Evolutionary conservation across 2,797 vertebrate genomes (phyloP).

Genomic region (Petrocephalus sullivani): DNA sequence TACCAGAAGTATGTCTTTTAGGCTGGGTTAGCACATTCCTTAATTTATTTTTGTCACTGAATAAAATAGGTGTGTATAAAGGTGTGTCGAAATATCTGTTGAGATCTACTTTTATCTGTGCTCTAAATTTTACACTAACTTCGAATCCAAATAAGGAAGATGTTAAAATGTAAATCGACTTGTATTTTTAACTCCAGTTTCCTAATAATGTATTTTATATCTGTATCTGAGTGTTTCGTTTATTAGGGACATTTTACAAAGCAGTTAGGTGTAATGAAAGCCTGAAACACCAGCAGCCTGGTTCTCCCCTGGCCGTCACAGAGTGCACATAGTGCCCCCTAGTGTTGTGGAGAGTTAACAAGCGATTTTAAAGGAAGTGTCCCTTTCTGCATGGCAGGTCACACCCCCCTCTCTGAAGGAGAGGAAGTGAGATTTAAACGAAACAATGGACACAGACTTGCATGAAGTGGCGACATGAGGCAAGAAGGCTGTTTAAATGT

Average conservation of each 20-base stretch:
- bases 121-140: neutral
- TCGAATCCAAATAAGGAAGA: neutral
- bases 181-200: neutral
- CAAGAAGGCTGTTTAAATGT: neutral
- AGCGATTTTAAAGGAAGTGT: neutral
- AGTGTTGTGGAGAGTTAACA: neutral
- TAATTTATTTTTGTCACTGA: neutral
- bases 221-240: neutral
- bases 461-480: neutral
- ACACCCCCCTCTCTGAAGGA: neutral
- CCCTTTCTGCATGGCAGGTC: neutral
- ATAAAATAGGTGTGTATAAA: conserved; percentile 11
- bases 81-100: neutral
- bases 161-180: neutral
- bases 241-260: neutral
- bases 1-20: neutral
- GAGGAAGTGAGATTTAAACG: neutral
- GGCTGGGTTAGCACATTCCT: neutral
- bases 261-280: neutral
- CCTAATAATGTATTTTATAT: neutral
- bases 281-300: neutral
- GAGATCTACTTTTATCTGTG: neutral
- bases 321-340: neutral
- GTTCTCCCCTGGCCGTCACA: neutral
- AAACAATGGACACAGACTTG: neutral